A percentile compares a stretch with the other conserved stretches of the same genome.
These are phyloP conservation scores for Lithophane semibrunnea DNA, from an alignment of 2,888 invertebrate genomes.

Conservation along the genomic window DNA sequence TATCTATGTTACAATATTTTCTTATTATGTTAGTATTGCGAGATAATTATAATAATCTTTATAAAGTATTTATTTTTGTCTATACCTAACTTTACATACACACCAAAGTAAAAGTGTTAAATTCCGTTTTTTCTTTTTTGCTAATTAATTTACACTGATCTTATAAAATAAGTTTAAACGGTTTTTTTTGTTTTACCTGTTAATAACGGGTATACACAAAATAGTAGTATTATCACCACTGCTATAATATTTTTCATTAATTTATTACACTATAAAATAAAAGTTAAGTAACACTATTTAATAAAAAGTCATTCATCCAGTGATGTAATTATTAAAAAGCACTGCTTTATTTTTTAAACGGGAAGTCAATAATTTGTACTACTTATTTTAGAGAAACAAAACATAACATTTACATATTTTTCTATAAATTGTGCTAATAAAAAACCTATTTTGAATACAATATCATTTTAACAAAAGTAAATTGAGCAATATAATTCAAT, in stretches of 20 bases:
- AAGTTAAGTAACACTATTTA: neutral
- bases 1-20: constrained; percentile 21
- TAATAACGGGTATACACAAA: constrained; percentile 1
- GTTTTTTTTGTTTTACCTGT: too few relatives aligned
- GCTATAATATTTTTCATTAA: neutral
- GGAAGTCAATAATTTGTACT: constrained; percentile 13
- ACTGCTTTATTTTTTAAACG: neutral
- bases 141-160: too few relatives aligned
- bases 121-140: neutral
- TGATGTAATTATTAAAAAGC: neutral
- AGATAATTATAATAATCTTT: neutral
- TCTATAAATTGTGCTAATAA: constrained; percentile 1
- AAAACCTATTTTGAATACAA: neutral
- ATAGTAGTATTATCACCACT: neutral
- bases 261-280: neutral
- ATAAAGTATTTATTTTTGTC: neutral
- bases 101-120: neutral
- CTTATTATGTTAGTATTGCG: neutral
- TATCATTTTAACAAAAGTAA: neutral
- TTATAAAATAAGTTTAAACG: too few relatives aligned
- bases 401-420: neutral
- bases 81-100: neutral
- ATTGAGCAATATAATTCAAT: constrained; percentile 11
- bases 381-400: constrained; percentile 18
- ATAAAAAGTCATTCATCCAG: neutral